A percentile compares a stretch with the other conserved stretches of the same genome.
Conservation (phyloP, 2,888 invertebrate genomes). For the Piscicola geometra region DNA sequence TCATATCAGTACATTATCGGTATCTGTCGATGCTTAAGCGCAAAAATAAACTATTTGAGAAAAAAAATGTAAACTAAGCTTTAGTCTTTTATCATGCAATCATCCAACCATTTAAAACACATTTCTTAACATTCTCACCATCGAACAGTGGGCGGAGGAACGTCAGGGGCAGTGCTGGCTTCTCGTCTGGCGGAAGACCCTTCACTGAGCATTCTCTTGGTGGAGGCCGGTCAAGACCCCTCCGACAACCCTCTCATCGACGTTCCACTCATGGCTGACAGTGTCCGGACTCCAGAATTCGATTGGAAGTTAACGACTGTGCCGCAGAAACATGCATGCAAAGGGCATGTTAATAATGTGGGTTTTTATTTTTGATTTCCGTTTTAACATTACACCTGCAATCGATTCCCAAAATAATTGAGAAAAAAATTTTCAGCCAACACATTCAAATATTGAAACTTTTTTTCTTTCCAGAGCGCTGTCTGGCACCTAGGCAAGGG, state of each 20-base stretch:
- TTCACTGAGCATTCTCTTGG: conserved; percentile 46
- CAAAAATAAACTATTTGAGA: too few species aligned
- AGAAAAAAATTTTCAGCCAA: too few species aligned
- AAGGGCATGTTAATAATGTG: conserved; percentile 42
- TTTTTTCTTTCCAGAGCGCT: conserved; percentile 20
- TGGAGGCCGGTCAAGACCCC: conserved; percentile 52
- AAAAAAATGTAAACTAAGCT: too few species aligned
- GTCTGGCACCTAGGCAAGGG: conserved; percentile 41
- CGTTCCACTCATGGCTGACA: conserved; percentile 45
- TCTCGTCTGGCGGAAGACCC: conserved; percentile 42
- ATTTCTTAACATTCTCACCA: too few species aligned
- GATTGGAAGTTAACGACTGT: conserved; percentile 44
- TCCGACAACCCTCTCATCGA: conserved; percentile 51
- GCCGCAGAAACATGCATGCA: conserved; percentile 44
- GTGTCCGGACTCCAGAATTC: conserved; percentile 37
- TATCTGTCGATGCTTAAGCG: conserved; percentile 26
- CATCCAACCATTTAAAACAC: too few species aligned
- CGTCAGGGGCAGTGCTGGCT: conserved; percentile 44
- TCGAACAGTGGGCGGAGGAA: conserved; percentile 44
- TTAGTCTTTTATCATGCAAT: too few species aligned
- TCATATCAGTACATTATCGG: conserved; percentile 44
- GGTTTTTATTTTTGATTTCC: not conserved
- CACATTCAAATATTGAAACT: too few species aligned
- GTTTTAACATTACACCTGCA: too few species aligned
- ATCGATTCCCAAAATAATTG: too few species aligned